A percentile compares a stretch with the other conserved stretches of the same genome.
Conservation (phyloP, 2,113 vertebrate species). For the Mirza zaza region DNA sequence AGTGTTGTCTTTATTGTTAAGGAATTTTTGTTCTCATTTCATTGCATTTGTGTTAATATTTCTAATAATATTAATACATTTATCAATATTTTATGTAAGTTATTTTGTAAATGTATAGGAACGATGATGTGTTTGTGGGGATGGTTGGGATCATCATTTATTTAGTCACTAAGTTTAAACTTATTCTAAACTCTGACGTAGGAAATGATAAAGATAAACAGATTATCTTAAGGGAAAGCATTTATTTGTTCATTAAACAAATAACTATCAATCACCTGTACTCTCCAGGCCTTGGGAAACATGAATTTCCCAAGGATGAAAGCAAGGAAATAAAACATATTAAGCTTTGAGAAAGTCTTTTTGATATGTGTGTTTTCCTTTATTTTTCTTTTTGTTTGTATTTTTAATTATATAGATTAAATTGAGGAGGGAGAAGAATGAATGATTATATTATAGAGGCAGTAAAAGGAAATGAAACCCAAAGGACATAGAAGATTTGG, state of each 20-base stretch:
- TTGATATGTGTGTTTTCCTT: neutral
- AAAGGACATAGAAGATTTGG: neutral
- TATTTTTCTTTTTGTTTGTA: neutral
- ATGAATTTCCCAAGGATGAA: neutral
- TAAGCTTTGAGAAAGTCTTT: neutral
- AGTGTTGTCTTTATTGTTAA: neutral
- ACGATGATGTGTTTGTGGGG: neutral
- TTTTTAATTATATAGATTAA: neutral
- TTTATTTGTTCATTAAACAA: slow-evolving; percentile 46
- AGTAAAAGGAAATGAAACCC: neutral
- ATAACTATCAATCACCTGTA: neutral
- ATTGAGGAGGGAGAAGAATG: neutral
- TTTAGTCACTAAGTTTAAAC: neutral
- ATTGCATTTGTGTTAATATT: neutral
- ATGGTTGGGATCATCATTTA: neutral
- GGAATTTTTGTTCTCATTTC: neutral
- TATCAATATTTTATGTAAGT: neutral
- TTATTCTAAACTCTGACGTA: neutral
- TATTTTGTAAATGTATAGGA: neutral
- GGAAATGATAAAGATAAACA: slow-evolving; percentile 11
- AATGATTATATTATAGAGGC: neutral
- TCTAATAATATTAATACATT: neutral
- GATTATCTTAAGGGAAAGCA: neutral
- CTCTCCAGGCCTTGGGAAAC: neutral
- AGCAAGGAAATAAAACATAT: neutral